A percentile compares a stretch with the other conserved stretches of the same genome.
Conservation (phyloP, 2,797 vertebrate species). For the Eulemur coronatus region DNA sequence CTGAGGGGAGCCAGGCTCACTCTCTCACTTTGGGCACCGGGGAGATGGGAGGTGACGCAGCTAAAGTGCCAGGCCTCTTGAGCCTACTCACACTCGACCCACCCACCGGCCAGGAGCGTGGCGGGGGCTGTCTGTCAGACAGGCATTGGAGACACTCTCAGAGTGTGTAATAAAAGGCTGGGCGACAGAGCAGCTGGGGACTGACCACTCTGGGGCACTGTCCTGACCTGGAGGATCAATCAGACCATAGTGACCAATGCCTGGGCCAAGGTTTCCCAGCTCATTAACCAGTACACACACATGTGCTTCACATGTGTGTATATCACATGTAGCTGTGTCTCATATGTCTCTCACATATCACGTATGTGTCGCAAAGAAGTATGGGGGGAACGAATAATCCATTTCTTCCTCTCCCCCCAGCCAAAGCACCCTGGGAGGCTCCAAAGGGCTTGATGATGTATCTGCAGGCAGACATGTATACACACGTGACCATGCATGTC, state of each 20-base stretch:
- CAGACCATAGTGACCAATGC: background rate
- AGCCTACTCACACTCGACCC: conserved; percentile 64
- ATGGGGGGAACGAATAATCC: background rate
- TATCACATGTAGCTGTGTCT: background rate
- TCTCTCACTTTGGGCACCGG: conserved; percentile 70
- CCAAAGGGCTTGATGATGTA: background rate
- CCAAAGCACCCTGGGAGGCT: conserved; percentile 21
- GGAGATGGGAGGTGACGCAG: conserved; percentile 60
- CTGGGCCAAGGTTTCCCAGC: conserved; percentile 9
- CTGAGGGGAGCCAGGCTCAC: conserved; percentile 78
- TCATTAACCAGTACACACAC: background rate
- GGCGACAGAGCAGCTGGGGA: background rate
- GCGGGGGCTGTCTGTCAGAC: conserved; percentile 64
- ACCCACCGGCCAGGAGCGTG: background rate
- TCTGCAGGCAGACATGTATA: background rate
- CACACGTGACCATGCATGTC: background rate
- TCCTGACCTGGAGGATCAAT: background rate
- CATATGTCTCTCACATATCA: background rate
- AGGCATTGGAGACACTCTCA: conserved; percentile 85
- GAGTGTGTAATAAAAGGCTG: conserved; percentile 87
- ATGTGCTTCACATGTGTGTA: background rate
- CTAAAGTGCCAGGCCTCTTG: conserved; percentile 81
- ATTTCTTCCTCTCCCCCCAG: background rate
- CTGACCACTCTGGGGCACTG: background rate
- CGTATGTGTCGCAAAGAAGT: background rate